phyloP scores from a whole-genome alignment of 2,797 vertebrate species.

The Falco naumanni region DNA sequence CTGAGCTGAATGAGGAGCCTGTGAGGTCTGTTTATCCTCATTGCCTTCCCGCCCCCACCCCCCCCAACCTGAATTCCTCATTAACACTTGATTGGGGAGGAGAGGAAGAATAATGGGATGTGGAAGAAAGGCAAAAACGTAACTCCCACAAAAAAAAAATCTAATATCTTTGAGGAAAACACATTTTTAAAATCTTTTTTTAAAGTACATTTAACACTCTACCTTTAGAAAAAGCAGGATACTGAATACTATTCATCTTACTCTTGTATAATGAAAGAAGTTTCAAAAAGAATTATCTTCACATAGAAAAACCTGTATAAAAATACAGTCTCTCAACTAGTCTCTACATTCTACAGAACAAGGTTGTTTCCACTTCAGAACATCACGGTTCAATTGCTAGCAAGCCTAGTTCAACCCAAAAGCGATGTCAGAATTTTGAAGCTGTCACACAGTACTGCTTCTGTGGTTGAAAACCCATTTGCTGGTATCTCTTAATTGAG shows the following conservation, averaged over 20 bases:
- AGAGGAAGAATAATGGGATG: not conserved
- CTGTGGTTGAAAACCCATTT: not conserved
- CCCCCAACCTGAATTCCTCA: not conserved
- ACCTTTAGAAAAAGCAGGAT: not conserved
- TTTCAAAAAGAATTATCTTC: not conserved
- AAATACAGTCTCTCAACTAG: not conserved
- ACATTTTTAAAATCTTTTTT: not conserved
- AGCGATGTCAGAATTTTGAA: not conserved
- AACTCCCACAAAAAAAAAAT: not conserved
- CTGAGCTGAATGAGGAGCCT: conserved; percentile 53
- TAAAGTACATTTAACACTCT: not conserved
- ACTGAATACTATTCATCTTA: not conserved
- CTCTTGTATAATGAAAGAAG: not conserved
- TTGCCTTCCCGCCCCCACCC: not conserved
- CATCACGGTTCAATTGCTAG: not conserved
- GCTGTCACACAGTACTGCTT: not conserved
- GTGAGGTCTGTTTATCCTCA: conserved; percentile 54
- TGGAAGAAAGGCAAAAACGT: not conserved
- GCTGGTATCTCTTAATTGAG: not conserved
- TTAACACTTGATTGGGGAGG: conserved; percentile 7
- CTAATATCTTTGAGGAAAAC: not conserved
- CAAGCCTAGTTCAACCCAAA: not conserved
- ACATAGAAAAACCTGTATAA: not conserved
- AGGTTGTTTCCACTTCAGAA: not conserved
- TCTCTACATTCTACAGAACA: not conserved